Evolutionary conservation across 2,888 invertebrate genomes (phyloP), one percentile per base, ranked within the genome.

Genomic region (Caenorhabditis macrosperma): DNA sequence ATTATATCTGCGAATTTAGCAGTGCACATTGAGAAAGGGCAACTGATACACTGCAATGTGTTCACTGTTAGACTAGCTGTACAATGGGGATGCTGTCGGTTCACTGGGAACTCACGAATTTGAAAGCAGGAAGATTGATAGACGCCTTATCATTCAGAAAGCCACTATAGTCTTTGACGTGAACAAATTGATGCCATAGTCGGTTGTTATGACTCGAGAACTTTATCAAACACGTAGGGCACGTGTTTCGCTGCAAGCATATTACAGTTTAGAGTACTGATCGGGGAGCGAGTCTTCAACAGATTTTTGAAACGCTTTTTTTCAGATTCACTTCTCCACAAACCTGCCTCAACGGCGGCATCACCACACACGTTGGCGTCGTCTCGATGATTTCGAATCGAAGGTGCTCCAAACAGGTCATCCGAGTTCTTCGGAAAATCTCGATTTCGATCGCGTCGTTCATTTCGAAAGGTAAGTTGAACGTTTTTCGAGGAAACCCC

Each of bases 171-270:
- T 33, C 44, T 20, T 54, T 38, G 6, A 30, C 12, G 20, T 66
- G 66, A 5, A 22, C 22, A 9, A 54, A 66, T 30, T 66, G 66
- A n/a, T 66, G 66, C 66, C 66, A 66, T 1, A 55, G n/a, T 1
- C 54, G 48, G 26, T 1, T 10, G 10, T 20, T 17, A 10, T 63
- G 33, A 20, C 17, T 30, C 3, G 30, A 6, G 10, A 54, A 30
- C 26, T 30, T 4, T 20, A 15, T 1, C 12, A 3, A 7, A 15
- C 54, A 54, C 30, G 4, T 15, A 30, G 52, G 7, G 30, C 52
- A 48, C 1, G 22, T 24, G 6, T 1, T 9, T 4, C 48, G 48
- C 48, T 22, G 24, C 22, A 24, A 48, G n/a, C n/a, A n/a, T n/a
- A n/a, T n/a, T n/a, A n/a, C n/a, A n/a, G n/a, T 6, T 5, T 4